Evolutionary conservation across 1,140 invertebrate genomes (phyloP).

Genomic region (Branchinecta lynchi): DNA sequence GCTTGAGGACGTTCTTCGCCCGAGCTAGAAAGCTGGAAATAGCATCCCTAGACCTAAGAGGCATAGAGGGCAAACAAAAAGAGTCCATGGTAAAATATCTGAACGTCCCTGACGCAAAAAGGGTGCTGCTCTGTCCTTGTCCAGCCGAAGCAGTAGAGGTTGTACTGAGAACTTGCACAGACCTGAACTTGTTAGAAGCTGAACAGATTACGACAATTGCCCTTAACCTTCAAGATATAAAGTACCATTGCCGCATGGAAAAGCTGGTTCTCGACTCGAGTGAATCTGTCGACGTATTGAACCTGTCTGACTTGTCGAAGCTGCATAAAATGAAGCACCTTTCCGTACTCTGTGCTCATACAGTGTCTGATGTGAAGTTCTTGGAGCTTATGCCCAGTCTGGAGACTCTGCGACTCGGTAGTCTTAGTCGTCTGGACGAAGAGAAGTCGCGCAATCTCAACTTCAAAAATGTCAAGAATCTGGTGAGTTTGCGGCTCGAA

Average conservation of each 20-base stretch:
- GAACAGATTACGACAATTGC: background rate
- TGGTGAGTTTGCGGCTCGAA: background rate
- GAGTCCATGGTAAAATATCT: background rate
- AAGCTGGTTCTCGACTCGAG: background rate
- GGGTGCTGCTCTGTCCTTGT: background rate
- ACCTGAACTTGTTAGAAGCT: background rate
- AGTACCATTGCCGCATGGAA: background rate
- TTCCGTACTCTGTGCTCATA: background rate
- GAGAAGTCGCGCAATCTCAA: background rate
- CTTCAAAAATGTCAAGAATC: background rate
- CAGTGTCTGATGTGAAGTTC: background rate
- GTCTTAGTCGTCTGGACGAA: background rate
- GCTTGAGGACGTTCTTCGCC: background rate
- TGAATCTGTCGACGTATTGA: background rate
- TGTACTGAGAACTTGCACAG: background rate
- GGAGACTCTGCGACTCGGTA: background rate
- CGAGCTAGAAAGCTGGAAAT: background rate
- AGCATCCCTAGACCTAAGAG: slow-evolving; percentile 1
- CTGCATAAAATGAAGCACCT: slow-evolving; percentile 3
- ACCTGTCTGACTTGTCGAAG: background rate
- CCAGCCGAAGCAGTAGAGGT: background rate
- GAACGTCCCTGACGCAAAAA: background rate
- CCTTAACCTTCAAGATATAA: background rate
- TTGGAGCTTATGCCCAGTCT: background rate
- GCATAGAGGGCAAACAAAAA: background rate